Conservation (phyloP, 2,888 invertebrate genomes). For the Agrotis clavis region DNA sequence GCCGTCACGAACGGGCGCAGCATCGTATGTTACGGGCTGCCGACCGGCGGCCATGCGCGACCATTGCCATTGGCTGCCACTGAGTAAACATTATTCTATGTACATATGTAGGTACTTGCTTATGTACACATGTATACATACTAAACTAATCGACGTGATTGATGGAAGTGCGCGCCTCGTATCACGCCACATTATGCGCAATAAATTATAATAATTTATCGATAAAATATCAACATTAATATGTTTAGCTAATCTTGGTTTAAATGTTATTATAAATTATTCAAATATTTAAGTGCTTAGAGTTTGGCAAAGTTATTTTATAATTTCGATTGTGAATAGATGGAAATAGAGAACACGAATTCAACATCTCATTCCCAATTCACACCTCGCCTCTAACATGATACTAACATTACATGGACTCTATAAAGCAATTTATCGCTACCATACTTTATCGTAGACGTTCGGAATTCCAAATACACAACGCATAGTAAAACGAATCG, state of each 20-base stretch:
- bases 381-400: constrained; percentile 73
- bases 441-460: constrained; percentile 72
- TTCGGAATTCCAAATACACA: constrained; percentile 72
- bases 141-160: constrained; percentile 68
- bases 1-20: constrained; percentile 48
- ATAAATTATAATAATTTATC: constrained; percentile 60
- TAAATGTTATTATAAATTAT: constrained; percentile 29
- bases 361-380: constrained; percentile 75
- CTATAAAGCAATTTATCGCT: constrained; percentile 80
- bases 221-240: constrained; percentile 52
- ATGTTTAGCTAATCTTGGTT: constrained; percentile 38
- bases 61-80: constrained; percentile 72
- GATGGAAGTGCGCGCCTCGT: constrained; percentile 62
- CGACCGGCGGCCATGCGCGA: constrained; percentile 73
- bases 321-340: constrained; percentile 24
- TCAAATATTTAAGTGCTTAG: constrained; percentile 6
- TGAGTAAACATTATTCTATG: constrained; percentile 50
- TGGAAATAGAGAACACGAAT: constrained; percentile 58
- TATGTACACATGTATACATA: constrained; percentile 37
- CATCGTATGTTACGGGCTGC: constrained; percentile 69
- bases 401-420: constrained; percentile 74
- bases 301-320: constrained; percentile 28
- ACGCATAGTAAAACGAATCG: constrained; percentile 74
- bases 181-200: constrained; percentile 57
- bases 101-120: constrained; percentile 4